Conservation (phyloP, 1,140 invertebrate genomes). For the Triops longicaudatus region DNA sequence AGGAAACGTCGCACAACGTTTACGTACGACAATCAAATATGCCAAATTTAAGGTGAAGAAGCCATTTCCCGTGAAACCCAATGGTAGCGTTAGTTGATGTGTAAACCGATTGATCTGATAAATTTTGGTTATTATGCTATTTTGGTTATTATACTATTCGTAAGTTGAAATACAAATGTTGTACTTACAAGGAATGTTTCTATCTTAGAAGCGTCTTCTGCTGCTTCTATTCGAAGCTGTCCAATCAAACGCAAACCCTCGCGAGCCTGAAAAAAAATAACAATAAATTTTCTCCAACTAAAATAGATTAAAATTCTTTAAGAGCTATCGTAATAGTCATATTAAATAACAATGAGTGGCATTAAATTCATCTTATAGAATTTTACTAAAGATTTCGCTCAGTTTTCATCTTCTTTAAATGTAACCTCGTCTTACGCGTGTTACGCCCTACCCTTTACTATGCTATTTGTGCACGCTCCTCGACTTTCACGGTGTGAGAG, state of each 20-base stretch:
- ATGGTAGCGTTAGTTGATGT: conserved; percentile 21
- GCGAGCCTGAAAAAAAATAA: background rate
- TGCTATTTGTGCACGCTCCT: too few species aligned
- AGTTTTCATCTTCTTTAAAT: too few species aligned
- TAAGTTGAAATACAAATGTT: background rate
- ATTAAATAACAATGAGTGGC: too few species aligned
- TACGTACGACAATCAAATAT: conserved; percentile 23
- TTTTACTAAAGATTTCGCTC: too few species aligned
- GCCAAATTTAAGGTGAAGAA: conserved; percentile 22
- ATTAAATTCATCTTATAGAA: too few species aligned
- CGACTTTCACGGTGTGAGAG: too few species aligned
- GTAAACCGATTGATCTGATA: conserved; percentile 25
- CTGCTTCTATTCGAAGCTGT: background rate
- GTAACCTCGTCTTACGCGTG: too few species aligned
- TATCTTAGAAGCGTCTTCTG: background rate
- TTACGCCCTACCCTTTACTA: too few species aligned
- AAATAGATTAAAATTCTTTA: too few species aligned
- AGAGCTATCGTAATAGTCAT: too few species aligned
- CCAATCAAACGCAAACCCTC: background rate
- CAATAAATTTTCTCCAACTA: background rate
- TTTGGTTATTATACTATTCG: background rate
- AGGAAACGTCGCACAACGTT: background rate
- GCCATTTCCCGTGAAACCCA: conserved; percentile 25
- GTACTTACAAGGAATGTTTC: background rate
- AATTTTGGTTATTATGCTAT: background rate